Percentiles rank a stretch among this genome's conserved stretches.
Conservation (phyloP, 2,113 vertebrate genomes). For the Suricata suricatta region DNA sequence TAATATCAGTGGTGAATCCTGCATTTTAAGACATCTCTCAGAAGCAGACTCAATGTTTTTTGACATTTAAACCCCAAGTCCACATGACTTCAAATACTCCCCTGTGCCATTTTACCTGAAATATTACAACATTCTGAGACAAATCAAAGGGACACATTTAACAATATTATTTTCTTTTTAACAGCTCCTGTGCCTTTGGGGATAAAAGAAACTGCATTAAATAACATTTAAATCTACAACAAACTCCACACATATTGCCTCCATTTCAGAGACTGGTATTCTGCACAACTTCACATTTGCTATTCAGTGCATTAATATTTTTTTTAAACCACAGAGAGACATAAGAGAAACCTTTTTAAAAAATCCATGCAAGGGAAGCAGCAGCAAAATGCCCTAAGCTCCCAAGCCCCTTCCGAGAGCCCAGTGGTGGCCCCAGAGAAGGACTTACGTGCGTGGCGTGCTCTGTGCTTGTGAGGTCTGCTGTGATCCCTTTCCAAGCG, state of each 20-base stretch:
- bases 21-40: conserved; percentile 57
- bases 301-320: not conserved
- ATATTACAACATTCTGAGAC: not conserved
- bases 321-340: not conserved
- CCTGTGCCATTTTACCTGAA: conserved; percentile 36
- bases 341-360: not conserved
- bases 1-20: conserved; percentile 58
- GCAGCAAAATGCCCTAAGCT: conserved; percentile 9
- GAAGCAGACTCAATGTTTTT: conserved; percentile 38
- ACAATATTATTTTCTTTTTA: conserved; percentile 45
- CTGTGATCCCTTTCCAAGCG: conserved; percentile 88
- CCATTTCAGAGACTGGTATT: not conserved
- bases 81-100: not conserved
- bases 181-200: conserved; percentile 52
- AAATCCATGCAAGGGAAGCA: not conserved
- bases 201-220: conserved; percentile 23
- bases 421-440: not conserved
- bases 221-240: not conserved
- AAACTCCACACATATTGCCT: not conserved
- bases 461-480: conserved; percentile 95
- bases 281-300: not conserved
- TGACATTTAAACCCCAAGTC: conserved; percentile 60
- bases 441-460: conserved; percentile 96
- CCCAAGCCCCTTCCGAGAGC: not conserved
- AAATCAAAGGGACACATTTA: conserved; percentile 24